Evolutionary conservation across 2,797 vertebrate species (phyloP).

Genomic region (Darevskia nairensis): DNA sequence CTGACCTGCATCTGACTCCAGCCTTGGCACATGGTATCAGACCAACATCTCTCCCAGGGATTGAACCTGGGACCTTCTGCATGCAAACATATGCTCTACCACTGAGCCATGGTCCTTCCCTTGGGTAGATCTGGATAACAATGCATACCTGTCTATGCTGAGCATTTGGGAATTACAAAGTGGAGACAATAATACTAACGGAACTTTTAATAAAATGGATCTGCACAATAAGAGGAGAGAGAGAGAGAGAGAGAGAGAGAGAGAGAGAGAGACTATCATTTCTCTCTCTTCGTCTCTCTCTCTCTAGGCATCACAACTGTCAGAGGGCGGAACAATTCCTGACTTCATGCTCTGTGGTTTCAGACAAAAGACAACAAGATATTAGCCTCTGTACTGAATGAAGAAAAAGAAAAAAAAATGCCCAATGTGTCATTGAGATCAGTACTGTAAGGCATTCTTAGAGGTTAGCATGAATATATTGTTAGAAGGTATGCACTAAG

Average conservation of each 20-base stretch:
- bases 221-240: background rate
- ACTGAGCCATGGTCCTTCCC: background rate
- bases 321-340: background rate
- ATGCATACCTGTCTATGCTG: slow-evolving; percentile 18
- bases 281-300: background rate
- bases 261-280: background rate
- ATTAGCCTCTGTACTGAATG: background rate
- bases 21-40: too few relatives aligned
- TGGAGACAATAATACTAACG: slow-evolving; percentile 21
- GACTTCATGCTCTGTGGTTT: slow-evolving; percentile 17
- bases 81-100: too few relatives aligned
- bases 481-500: slow-evolving; percentile 41
- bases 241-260: background rate
- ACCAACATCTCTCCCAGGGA: background rate
- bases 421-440: background rate
- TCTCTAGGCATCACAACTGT: background rate
- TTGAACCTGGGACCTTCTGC: background rate
- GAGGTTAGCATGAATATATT: slow-evolving; percentile 15
- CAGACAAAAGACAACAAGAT: slow-evolving; percentile 25
- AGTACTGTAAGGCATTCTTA: slow-evolving; percentile 26
- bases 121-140: background rate
- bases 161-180: slow-evolving; percentile 24
- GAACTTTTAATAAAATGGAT: slow-evolving; percentile 21
- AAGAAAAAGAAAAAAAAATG: slow-evolving; percentile 15
- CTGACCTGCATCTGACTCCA: too few relatives aligned